Evolutionary conservation across 2,113 vertebrate genomes (phyloP), one percentile per base, ranked within the genome.

Genomic region (Ammodytes dubius): DNA sequence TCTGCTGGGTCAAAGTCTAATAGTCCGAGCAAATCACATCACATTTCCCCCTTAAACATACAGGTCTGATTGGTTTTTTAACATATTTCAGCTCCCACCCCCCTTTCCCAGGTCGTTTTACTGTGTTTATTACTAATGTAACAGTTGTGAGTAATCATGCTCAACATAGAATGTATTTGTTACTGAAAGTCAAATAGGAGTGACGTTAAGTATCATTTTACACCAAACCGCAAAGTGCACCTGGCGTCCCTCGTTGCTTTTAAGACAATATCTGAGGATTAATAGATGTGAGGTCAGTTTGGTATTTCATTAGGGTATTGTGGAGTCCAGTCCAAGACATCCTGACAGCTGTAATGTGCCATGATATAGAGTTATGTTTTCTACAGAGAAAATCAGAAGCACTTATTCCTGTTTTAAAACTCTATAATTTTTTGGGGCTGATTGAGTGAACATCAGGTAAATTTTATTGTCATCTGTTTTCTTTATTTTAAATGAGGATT

Each of bases 111-210:
- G 59, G 17, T 76, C 78, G 84, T 67, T 77, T 85, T 77, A 75
- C 69, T 74, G 83, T 81, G 60, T 73, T 60, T 59, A 87, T 83
- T 74, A 58, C 78, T 85, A 81, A 57, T 70, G 61, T 88, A 70
- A 88, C 73, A 77, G 46, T 83, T 70, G 71, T 85, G 83, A 75
- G 68, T 84, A 77, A 81, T 81, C 58, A 76, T 72, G 63, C 70
- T 82, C 76, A 73, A 86, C 45, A 59, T 88, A 87, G 84, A 87
- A 84, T 77, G 84, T 87, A 86, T 88, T 85, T 80, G 83, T 81
- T 74, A 58, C 74, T 87, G 74, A 77, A 83, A 75, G 79, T 83
- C 66, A 83, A 70, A 74, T 84, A 77, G 77, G 74, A 87, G 77
- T 87, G 64, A 63, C 15, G 50, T 74, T 56, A 77, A 64, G 7